A percentile compares a stretch with the other conserved stretches of the same genome.
phyloP scores from a whole-genome alignment of 30 jellyfish, hydroid and myxozoan genomes.

The Pelagia noctiluca region DNA sequence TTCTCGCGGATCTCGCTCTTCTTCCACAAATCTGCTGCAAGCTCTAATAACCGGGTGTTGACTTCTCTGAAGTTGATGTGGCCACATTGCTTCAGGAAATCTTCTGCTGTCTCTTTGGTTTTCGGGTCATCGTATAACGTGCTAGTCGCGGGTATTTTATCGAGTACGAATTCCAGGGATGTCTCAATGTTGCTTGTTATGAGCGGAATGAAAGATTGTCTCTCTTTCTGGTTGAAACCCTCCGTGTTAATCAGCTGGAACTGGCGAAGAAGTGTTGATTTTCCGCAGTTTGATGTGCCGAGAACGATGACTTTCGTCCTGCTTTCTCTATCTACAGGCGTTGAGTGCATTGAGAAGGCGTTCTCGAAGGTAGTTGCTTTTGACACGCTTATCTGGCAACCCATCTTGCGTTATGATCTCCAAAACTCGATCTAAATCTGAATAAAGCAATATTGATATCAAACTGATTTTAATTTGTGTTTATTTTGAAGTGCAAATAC shows the following conservation, averaged over 20 bases:
- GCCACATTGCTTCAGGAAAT: conserved; percentile 21
- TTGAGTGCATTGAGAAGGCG: neutral
- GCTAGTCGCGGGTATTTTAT: neutral
- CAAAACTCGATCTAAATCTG: too few relatives aligned
- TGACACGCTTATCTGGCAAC: neutral
- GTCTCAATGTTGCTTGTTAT: conserved; percentile 27
- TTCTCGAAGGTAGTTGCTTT: neutral
- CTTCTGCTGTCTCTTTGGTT: neutral
- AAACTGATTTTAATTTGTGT: too few relatives aligned
- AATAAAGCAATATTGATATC: too few relatives aligned
- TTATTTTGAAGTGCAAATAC: too few relatives aligned
- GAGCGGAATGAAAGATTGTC: conserved; percentile 32
- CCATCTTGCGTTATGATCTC: too few relatives aligned
- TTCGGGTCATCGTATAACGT: neutral
- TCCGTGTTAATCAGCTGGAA: conserved; percentile 61
- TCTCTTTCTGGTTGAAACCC: conserved; percentile 59
- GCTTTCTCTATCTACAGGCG: neutral
- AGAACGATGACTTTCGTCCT: conserved; percentile 50
- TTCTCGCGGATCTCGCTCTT: neutral
- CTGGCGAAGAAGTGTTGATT: conserved; percentile 65
- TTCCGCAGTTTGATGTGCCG: conserved; percentile 82
- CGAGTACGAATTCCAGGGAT: conserved; percentile 4
- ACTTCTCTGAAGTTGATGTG: neutral
- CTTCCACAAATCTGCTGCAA: conserved; percentile 29
- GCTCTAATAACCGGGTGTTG: conserved; percentile 11